phyloP scores from a whole-genome alignment of 2,888 invertebrate genomes.

The Eristalis tenax region DNA sequence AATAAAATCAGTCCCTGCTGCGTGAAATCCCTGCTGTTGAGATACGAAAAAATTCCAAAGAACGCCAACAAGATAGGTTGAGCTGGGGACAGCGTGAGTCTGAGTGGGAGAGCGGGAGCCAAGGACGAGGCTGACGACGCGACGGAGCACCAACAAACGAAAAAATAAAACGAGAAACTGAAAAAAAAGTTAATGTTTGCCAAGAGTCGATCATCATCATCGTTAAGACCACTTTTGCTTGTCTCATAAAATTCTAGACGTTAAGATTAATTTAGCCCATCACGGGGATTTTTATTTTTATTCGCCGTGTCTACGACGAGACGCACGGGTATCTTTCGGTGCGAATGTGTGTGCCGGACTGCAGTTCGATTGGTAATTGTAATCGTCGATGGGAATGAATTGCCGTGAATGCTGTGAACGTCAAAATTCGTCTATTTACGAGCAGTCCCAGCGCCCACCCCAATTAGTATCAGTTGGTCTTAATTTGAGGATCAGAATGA shows the following conservation, averaged over 20 bases:
- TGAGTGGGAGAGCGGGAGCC: not conserved
- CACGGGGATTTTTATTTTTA: slow-evolving; percentile 57
- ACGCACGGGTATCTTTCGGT: not conserved
- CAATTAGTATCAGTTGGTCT: not conserved
- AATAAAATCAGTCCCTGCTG: slow-evolving; percentile 67
- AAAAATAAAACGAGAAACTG: not conserved
- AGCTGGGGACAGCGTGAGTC: not conserved
- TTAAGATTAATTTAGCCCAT: slow-evolving; percentile 69
- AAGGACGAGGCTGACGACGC: slow-evolving; percentile 23
- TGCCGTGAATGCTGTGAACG: not conserved
- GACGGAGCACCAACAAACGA: not conserved
- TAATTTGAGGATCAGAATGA: not conserved
- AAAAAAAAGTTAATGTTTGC: slow-evolving; percentile 65
- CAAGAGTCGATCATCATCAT: slow-evolving; percentile 71
- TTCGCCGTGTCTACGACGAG: not conserved
- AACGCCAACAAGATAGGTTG: not conserved
- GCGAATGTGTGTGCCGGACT: not conserved
- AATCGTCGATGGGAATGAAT: not conserved
- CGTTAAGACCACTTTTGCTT: slow-evolving; percentile 70
- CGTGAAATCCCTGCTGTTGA: slow-evolving; percentile 58
- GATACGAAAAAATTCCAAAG: not conserved
- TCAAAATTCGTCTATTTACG: not conserved
- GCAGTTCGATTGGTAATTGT: not conserved
- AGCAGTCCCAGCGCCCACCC: not conserved
- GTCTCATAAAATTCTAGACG: slow-evolving; percentile 71